phyloP scores from a whole-genome alignment of 2,888 invertebrate genomes.

The Quadriops clusia region DNA sequence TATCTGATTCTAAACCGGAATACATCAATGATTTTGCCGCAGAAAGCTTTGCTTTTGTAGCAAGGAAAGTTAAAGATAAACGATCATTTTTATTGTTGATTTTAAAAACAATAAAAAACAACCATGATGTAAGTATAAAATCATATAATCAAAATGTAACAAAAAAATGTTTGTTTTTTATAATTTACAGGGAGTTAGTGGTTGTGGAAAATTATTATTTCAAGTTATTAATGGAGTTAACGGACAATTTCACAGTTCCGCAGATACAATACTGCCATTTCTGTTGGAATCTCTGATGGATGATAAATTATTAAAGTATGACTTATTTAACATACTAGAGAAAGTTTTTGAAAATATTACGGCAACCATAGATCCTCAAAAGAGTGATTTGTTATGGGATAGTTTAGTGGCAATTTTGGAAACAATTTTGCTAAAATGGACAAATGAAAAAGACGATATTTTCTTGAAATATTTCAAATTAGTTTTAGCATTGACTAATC shows the following conservation, averaged over 20 bases:
- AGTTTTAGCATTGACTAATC: conserved; percentile 47
- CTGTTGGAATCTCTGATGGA: conserved; percentile 51
- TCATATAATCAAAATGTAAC: background rate
- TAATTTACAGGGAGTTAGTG: conserved; percentile 52
- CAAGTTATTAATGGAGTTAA: conserved; percentile 76
- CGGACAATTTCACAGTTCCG: conserved; percentile 76
- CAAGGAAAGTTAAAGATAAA: conserved; percentile 75
- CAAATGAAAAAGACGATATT: conserved; percentile 14
- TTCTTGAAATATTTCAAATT: conserved; percentile 28
- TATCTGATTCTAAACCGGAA: conserved; percentile 64
- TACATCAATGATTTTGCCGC: conserved; percentile 90
- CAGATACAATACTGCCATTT: conserved; percentile 56
- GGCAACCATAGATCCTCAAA: conserved; percentile 48
- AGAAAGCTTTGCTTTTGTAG: conserved; percentile 91
- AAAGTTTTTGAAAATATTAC: conserved; percentile 53
- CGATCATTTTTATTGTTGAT: conserved; percentile 59
- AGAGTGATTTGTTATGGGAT: conserved; percentile 56
- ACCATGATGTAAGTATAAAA: conserved; percentile 51
- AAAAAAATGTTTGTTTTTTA: conserved; percentile 2
- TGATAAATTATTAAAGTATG: conserved; percentile 39
- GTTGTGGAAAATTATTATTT: conserved; percentile 79
- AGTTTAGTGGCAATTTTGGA: conserved; percentile 35
- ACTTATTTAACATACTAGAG: conserved; percentile 52
- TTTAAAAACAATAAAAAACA: conserved; percentile 51
- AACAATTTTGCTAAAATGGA: conserved; percentile 19